phyloP scores from a whole-genome alignment of 64 coral and sea anemone genomes.

The Montipora cactus region DNA sequence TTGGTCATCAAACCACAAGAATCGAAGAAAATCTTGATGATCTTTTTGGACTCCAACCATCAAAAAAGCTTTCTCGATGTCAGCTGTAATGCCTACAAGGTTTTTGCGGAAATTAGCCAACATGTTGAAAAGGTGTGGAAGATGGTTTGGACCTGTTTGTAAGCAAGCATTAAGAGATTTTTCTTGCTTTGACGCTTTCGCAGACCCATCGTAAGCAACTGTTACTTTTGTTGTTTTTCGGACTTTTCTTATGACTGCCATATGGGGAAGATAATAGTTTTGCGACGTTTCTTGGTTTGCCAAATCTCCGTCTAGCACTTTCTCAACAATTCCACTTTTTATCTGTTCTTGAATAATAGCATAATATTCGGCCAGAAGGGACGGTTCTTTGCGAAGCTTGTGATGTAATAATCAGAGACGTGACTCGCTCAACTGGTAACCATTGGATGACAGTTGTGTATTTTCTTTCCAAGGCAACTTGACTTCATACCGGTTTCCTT shows the following conservation, averaged over 20 bases:
- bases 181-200: slow-evolving; percentile 6
- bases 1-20: slow-evolving; percentile 56
- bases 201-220: slow-evolving; percentile 45
- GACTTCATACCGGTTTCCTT: slow-evolving; percentile 13
- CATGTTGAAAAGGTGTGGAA: slow-evolving; percentile 26
- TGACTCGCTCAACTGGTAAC: neutral
- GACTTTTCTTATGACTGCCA: slow-evolving; percentile 16
- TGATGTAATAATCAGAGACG: neutral
- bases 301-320: neutral
- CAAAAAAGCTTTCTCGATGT: slow-evolving; percentile 26
- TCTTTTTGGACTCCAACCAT: slow-evolving; percentile 61
- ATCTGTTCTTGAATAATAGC: slow-evolving; percentile 44
- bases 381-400: neutral
- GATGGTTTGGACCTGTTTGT: slow-evolving; percentile 9
- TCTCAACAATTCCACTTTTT: slow-evolving; percentile 8
- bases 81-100: slow-evolving; percentile 20
- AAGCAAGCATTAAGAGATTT: slow-evolving; percentile 43
- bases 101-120: slow-evolving; percentile 25
- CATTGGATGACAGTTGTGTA: neutral
- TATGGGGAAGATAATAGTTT: slow-evolving; percentile 39
- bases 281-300: neutral
- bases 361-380: slow-evolving; percentile 17
- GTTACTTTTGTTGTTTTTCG: slow-evolving; percentile 42
- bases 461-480: slow-evolving; percentile 28
- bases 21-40: slow-evolving; percentile 47